phyloP scores from a whole-genome alignment of 2,113 vertebrate genomes.

The Sander vitreus region DNA sequence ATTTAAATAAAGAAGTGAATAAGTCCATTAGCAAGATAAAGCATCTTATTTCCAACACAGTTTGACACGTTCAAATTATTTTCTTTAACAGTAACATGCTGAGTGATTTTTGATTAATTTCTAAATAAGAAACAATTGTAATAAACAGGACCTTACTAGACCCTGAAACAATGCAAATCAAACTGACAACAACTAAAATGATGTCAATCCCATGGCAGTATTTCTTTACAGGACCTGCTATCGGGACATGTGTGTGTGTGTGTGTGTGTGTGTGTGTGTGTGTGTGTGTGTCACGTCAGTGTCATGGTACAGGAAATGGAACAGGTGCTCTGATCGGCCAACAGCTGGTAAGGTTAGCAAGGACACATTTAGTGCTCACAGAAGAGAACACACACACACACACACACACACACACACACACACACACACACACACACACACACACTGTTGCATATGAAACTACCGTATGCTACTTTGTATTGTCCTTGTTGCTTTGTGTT shows the following conservation, averaged over 20 bases:
- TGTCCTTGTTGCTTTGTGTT: constrained; percentile 10
- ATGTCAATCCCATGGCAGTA: neutral
- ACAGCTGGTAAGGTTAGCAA: constrained; percentile 44
- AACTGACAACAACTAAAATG: neutral
- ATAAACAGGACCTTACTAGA: neutral
- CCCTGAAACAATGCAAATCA: neutral
- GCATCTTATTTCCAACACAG: neutral
- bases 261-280: constrained; percentile 3
- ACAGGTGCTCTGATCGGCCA: constrained; percentile 45
- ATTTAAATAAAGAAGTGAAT: neutral
- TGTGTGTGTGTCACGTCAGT: constrained; percentile 18
- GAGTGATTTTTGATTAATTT: constrained; percentile 3
- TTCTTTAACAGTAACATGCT: neutral
- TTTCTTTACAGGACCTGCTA: neutral
- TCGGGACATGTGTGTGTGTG: neutral
- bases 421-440: constrained; percentile 4
- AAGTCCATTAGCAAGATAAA: neutral
- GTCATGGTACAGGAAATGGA: constrained; percentile 40
- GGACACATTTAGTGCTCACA: constrained; percentile 30
- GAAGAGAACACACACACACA: neutral
- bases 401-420: neutral
- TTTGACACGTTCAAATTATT: neutral
- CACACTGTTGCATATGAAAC: neutral
- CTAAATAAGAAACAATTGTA: neutral
- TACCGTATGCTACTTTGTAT: neutral